These are phyloP conservation scores for Paramacrobiotus metropolitanus DNA, from an alignment of 1,140 invertebrate genomes.

Conservation along the genomic window DNA sequence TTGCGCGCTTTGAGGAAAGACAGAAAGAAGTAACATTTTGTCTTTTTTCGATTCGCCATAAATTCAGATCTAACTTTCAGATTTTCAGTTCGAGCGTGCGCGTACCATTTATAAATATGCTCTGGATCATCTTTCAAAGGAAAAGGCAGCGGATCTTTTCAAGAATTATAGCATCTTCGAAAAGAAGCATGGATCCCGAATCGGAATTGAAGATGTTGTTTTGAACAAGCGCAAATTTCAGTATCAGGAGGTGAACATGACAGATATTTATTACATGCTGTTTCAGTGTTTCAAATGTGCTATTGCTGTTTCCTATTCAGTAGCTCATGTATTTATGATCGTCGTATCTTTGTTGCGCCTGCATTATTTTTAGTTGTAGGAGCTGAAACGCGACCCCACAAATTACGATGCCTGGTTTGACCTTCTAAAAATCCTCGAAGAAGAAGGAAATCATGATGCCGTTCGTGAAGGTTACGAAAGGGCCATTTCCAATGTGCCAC, in stretches of 20 bases:
- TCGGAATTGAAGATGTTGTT: slow-evolving; percentile 93
- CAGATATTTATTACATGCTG: no score
- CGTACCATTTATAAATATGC: slow-evolving; percentile 95
- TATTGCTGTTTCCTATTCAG: not conserved
- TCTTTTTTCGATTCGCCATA: no score
- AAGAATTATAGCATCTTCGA: slow-evolving; percentile 96
- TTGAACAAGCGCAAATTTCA: slow-evolving; percentile 86
- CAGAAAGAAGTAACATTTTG: slow-evolving; percentile 52
- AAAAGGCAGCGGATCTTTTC: slow-evolving; percentile 76
- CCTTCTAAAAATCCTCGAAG: slow-evolving; percentile 76
- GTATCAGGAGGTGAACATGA: slow-evolving; percentile 51
- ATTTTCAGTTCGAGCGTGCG: slow-evolving; percentile 73
- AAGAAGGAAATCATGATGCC: slow-evolving; percentile 56
- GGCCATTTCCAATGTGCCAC: slow-evolving; percentile 89
- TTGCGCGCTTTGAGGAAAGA: slow-evolving; percentile 95
- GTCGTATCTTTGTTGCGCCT: no score
- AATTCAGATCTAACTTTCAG: no score
- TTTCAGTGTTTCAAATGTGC: not conserved
- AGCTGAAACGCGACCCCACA: slow-evolving; percentile 71
- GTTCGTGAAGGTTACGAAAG: slow-evolving; percentile 85
- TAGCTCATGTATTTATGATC: no score
- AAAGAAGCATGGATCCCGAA: slow-evolving; percentile 92
- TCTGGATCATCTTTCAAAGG: slow-evolving; percentile 75
- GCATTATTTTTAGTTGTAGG: slow-evolving; percentile 19
- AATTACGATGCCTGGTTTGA: slow-evolving; percentile 99